Base-by-base conservation (phyloP, 2,797 vertebrate species). In the Moxostoma hubbsi region DNA sequence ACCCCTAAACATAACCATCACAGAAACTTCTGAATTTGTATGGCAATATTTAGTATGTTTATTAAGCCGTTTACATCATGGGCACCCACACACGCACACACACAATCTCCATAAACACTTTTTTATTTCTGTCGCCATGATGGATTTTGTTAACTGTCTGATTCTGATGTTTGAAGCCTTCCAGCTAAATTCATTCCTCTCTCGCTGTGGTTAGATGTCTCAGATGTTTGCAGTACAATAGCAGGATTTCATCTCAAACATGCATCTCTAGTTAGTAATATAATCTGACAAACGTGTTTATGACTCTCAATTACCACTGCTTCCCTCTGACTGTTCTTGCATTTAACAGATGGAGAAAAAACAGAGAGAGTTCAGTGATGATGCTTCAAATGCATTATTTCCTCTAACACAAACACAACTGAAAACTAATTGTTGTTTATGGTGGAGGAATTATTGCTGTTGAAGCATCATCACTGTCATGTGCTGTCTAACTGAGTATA, bases 221-320 rank as follows among this genome's bases (percentile, higher is more conserved):
- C 75, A 4, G 5, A 46, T 61, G 62, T 66, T 64, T 64, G 43
- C 68, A 45, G 18, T 12, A 73, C 47, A 66, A 65, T 16, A 53
- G 58, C 61, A 47, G 69, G 24, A 73, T 49, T 75, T 79, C 12
- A 9, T 70, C 71, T 64, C 18, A 68, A 73, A 18, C 46, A 24
- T 45, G 61, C 61, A 58, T 51, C 53, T 68, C 50, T 16, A 18
- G 2, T 68, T 63, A 51, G 55, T 61, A n/a, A 71, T 58, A 82
- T 68, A 58, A 61, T 59, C 76, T 58, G 8, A 75, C 68, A 64
- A 71, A 84, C 11, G 74, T 49, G 50, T 72, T 73, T 63, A 80
- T 76, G 58, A 24, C 54, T 46, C 46, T 68, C 62, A 57, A 36
- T 64, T 36, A 63, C 53, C 4, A 2, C 45, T 62, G 11, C 9